Conservation (phyloP, 2,888 invertebrate species). For the Norana najaformis region DNA sequence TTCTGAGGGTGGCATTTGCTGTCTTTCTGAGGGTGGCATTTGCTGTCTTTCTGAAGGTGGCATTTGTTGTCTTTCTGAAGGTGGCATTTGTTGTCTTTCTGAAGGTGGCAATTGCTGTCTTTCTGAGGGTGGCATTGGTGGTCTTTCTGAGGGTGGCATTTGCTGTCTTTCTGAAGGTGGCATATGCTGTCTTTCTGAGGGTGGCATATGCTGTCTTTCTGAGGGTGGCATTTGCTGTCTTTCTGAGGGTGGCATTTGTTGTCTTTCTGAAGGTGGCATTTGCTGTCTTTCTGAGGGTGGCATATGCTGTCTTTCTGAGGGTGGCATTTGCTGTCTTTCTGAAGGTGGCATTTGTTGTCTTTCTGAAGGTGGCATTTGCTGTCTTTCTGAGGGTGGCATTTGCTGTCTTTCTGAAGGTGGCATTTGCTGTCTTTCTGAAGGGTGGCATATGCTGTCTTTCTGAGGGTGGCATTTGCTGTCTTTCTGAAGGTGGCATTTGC, state of each 20-base stretch:
- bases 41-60: neutral
- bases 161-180: neutral
- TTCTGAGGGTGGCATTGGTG: neutral
- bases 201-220: slow-evolving; percentile 1
- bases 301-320: neutral
- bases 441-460: neutral
- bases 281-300: no score
- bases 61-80: neutral
- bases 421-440: no score
- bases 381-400: no score
- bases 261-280: no score
- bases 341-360: no score
- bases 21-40: neutral
- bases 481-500: neutral
- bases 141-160: neutral
- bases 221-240: neutral
- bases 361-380: neutral
- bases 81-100: neutral
- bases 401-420: no score
- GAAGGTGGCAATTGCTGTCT: neutral
- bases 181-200: neutral
- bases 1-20: neutral
- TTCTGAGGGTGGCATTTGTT: neutral
- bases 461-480: neutral
- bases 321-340: neutral